A percentile compares a stretch with the other conserved stretches of the same genome.
Evolutionary conservation across 2,113 vertebrate species (phyloP).

Genomic region (Emydocephalus ijimae): DNA sequence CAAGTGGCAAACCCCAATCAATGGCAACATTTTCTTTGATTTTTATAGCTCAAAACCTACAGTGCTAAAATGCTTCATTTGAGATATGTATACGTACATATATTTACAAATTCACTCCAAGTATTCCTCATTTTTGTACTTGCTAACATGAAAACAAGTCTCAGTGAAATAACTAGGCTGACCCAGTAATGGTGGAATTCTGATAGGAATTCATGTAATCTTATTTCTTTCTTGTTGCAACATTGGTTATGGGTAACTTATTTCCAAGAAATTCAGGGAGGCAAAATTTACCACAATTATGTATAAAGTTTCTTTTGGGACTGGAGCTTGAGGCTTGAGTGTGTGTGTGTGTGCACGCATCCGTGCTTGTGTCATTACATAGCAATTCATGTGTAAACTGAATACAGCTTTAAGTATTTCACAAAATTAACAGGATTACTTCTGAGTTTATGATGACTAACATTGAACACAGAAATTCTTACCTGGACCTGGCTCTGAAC

Average conservation of each 20-base stretch:
- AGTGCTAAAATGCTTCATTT: neutral
- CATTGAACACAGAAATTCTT: constrained; percentile 58
- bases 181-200: neutral
- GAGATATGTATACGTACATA: neutral
- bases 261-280: neutral
- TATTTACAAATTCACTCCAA: neutral
- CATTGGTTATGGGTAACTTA: no score
- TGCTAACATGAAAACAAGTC: neutral
- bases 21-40: neutral
- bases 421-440: neutral
- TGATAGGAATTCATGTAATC: neutral
- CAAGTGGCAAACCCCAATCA: neutral
- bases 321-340: neutral
- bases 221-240: neutral
- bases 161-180: neutral
- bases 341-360: neutral
- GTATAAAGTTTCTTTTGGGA: neutral
- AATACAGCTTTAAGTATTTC: neutral
- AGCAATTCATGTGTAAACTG: neutral
- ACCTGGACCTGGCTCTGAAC: constrained; percentile 61
- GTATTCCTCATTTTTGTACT: neutral
- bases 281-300: neutral
- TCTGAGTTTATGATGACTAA: neutral
- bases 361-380: neutral
- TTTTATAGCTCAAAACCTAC: neutral